Evolutionary conservation across 2,888 invertebrate genomes (phyloP).

Genomic region (Spisula subtruncata): DNA sequence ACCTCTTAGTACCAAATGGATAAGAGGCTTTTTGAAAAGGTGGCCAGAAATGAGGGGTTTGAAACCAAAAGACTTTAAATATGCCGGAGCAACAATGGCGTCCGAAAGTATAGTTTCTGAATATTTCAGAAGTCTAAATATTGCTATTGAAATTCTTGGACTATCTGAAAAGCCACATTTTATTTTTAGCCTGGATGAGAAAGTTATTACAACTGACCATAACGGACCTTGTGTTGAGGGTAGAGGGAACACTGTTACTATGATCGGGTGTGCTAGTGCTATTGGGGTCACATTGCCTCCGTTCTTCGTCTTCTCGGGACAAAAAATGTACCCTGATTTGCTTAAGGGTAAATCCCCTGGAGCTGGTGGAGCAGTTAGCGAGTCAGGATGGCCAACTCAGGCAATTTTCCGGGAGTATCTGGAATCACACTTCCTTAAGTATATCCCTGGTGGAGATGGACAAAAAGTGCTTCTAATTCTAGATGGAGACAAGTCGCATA

Average conservation of each 20-base stretch:
- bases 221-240: too few species aligned
- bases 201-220: too few species aligned
- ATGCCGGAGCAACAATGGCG: neutral
- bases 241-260: slow-evolving; percentile 41
- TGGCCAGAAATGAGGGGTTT: slow-evolving; percentile 2
- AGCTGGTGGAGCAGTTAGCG: slow-evolving; percentile 37
- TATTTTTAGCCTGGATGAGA: too few species aligned
- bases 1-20: neutral
- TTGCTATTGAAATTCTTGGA: too few species aligned
- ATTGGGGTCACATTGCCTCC: slow-evolving; percentile 1
- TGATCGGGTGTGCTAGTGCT: slow-evolving; percentile 53
- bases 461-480: slow-evolving; percentile 46
- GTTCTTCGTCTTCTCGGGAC: slow-evolving; percentile 54
- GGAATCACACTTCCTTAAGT: slow-evolving; percentile 49
- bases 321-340: slow-evolving; percentile 35
- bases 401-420: slow-evolving; percentile 52
- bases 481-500: slow-evolving; percentile 61
- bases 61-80: neutral
- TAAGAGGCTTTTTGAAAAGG: neutral
- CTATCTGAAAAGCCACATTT: too few species aligned
- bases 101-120: too few species aligned
- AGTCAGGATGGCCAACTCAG: slow-evolving; percentile 57
- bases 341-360: slow-evolving; percentile 61
- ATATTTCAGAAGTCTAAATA: too few species aligned
- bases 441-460: slow-evolving; percentile 23